Percentiles rank a stretch among this genome's conserved stretches.
These are phyloP conservation scores for Tineola bisselliella DNA, from an alignment of 2,888 invertebrate genomes.

Conservation along the genomic window DNA sequence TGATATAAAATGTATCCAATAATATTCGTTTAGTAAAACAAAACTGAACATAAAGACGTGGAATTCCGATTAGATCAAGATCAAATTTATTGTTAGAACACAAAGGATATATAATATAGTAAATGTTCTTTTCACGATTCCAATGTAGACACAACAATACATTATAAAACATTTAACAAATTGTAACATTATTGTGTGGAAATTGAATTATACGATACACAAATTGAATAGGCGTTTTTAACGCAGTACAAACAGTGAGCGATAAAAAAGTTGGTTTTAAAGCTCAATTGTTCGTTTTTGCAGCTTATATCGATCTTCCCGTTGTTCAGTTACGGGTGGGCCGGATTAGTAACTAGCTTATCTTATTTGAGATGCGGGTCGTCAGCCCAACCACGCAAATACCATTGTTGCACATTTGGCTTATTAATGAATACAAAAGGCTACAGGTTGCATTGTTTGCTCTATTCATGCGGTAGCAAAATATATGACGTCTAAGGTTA, in stretches of 20 bases:
- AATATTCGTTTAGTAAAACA: too few species aligned
- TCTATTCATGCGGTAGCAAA: not conserved
- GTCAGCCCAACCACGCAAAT: not conserved
- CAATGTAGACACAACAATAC: not conserved
- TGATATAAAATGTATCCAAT: too few species aligned
- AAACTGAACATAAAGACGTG: not conserved
- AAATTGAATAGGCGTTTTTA: slow-evolving; percentile 7
- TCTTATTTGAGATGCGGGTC: slow-evolving; percentile 6
- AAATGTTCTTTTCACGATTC: slow-evolving; percentile 5
- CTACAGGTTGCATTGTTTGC: slow-evolving; percentile 8
- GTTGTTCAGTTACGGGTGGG: slow-evolving; percentile 9
- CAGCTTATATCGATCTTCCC: not conserved
- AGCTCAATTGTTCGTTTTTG: slow-evolving; percentile 13
- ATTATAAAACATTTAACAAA: slow-evolving; percentile 13
- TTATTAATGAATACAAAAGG: slow-evolving; percentile 1
- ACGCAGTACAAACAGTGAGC: not conserved
- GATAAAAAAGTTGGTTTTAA: slow-evolving; percentile 12
- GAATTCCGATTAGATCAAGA: not conserved
- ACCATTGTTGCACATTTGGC: slow-evolving; percentile 13
- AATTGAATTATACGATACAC: slow-evolving; percentile 10
- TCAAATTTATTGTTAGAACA: not conserved
- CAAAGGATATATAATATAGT: not conserved
- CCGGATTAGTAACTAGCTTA: slow-evolving; percentile 9
- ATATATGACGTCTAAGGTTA: too few species aligned
- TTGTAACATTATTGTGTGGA: slow-evolving; percentile 5